Evolutionary conservation across 2,888 invertebrate genomes (phyloP).

Genomic region (Rutpela maculata): DNA sequence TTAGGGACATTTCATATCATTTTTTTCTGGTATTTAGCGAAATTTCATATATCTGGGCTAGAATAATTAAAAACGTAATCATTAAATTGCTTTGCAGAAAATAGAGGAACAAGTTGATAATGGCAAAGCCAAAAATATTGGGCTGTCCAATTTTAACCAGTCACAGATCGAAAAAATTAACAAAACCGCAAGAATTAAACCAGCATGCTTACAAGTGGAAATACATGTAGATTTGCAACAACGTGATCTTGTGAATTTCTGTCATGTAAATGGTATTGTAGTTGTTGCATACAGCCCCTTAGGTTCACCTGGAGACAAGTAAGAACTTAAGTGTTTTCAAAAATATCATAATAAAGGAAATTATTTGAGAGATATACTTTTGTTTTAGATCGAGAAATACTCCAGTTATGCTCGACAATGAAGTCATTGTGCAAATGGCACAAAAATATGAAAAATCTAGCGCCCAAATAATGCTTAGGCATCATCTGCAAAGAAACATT

Average conservation of each 20-base stretch:
- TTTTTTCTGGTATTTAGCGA: too few relatives aligned
- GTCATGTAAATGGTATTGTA: slow-evolving; percentile 49
- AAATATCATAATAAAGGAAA: neutral
- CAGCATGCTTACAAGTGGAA: slow-evolving; percentile 81
- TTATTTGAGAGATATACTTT: neutral
- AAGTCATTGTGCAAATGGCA: slow-evolving; percentile 72
- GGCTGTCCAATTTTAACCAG: slow-evolving; percentile 77
- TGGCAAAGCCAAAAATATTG: slow-evolving; percentile 86
- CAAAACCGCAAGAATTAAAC: slow-evolving; percentile 75
- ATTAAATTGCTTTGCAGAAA: slow-evolving; percentile 38
- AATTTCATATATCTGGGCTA: too few relatives aligned
- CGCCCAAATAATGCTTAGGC: slow-evolving; percentile 84
- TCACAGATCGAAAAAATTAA: slow-evolving; percentile 46
- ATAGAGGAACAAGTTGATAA: slow-evolving; percentile 81
- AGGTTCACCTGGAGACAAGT: slow-evolving; percentile 68
- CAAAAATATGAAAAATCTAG: slow-evolving; percentile 80
- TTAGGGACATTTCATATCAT: too few relatives aligned
- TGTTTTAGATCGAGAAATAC: slow-evolving; percentile 32
- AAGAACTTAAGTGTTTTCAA: neutral
- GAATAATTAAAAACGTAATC: neutral
- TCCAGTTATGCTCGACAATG: slow-evolving; percentile 20
- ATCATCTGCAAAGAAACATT: slow-evolving; percentile 84
- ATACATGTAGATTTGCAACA: slow-evolving; percentile 75
- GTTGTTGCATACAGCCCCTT: slow-evolving; percentile 73
- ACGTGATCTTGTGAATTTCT: slow-evolving; percentile 65